Evolutionary conservation across 2,888 invertebrate species (phyloP).

Genomic region (Schizaphis graminum): DNA sequence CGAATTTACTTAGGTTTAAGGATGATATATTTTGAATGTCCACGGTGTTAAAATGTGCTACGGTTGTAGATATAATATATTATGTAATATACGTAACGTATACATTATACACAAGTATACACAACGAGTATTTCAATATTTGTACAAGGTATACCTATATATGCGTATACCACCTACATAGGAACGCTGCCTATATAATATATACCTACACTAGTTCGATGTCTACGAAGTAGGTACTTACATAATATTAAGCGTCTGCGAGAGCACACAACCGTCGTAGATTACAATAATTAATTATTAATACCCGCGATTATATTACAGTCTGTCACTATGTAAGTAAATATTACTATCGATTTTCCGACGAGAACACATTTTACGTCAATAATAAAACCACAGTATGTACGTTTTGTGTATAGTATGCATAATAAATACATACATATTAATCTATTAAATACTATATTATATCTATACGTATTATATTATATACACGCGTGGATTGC

Average conservation of each 20-base stretch:
- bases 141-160: neutral
- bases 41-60: conserved; percentile 19
- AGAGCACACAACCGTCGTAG: neutral
- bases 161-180: neutral
- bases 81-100: neutral
- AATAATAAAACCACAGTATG: neutral
- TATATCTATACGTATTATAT: too few species aligned
- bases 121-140: neutral
- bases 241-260: neutral
- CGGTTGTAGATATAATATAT: neutral
- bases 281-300: neutral
- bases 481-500: neutral
- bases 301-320: neutral
- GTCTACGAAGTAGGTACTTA: neutral
- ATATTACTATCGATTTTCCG: neutral
- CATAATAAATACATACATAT: neutral
- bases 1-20: neutral
- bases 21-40: conserved; percentile 28
- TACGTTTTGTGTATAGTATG: neutral
- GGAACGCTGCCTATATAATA: neutral
- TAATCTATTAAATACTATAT: neutral
- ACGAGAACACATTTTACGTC: neutral
- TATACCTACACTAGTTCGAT: neutral
- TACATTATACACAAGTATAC: neutral
- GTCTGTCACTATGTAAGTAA: neutral